Conservation (phyloP, 2,888 invertebrate genomes). For the Ectemnius lituratus region DNA sequence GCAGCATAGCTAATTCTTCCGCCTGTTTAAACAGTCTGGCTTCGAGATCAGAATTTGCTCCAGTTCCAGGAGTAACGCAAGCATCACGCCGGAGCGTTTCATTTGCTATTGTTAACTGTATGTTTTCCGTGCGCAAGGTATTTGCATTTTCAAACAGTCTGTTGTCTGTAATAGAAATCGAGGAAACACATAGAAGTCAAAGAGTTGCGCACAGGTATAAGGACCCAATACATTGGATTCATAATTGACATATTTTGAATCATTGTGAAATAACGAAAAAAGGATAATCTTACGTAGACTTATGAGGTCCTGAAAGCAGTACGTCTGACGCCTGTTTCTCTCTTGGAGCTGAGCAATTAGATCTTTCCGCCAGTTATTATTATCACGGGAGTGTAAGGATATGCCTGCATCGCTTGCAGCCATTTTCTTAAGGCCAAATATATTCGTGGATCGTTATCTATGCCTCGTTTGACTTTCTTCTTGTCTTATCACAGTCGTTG, state of each 20-base stretch:
- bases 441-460: slow-evolving; percentile 14
- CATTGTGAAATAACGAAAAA: neutral
- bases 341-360: slow-evolving; percentile 85
- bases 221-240: neutral
- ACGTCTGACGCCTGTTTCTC: slow-evolving; percentile 87
- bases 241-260: neutral
- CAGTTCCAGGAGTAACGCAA: slow-evolving; percentile 78
- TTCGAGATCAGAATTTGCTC: slow-evolving; percentile 87
- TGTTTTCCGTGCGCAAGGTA: slow-evolving; percentile 88
- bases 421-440: slow-evolving; percentile 59
- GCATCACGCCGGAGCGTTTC: slow-evolving; percentile 86
- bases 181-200: neutral
- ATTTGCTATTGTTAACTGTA: slow-evolving; percentile 91
- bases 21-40: slow-evolving; percentile 92
- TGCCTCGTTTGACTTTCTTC: slow-evolving; percentile 25
- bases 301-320: slow-evolving; percentile 89
- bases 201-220: neutral
- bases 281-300: slow-evolving; percentile 84
- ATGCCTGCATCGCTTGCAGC: slow-evolving; percentile 64
- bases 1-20: slow-evolving; percentile 95
- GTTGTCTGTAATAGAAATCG: slow-evolving; percentile 84
- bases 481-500: slow-evolving; percentile 47
- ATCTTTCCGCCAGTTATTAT: slow-evolving; percentile 84
- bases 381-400: slow-evolving; percentile 67
- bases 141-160: slow-evolving; percentile 91